Evolutionary conservation across 2,888 invertebrate species (phyloP).

Genomic region (Fissipunctia ypsillon): DNA sequence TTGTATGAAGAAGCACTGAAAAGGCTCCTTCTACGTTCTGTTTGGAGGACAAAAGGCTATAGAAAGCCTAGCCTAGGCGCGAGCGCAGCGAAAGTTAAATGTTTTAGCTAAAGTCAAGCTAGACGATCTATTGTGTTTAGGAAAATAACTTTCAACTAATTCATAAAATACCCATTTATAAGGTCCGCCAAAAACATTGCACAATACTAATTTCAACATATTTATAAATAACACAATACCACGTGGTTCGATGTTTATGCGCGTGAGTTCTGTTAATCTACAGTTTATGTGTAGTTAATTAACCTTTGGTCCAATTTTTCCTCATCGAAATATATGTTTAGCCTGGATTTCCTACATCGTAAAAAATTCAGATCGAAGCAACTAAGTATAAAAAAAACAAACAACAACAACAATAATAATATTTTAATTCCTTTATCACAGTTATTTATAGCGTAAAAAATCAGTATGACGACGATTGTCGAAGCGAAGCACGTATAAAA

Average conservation of each 20-base stretch:
- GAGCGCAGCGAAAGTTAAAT: constrained; percentile 16
- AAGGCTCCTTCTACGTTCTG: constrained; percentile 25
- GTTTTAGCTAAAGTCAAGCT: neutral
- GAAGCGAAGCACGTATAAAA: neutral
- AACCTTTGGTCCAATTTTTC: constrained; percentile 40
- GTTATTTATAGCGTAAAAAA: neutral
- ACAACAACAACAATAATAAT: neutral
- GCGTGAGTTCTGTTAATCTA: constrained; percentile 30
- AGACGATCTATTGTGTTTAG: constrained; percentile 25
- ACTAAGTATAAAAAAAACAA: neutral
- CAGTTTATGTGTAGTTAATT: constrained; percentile 43
- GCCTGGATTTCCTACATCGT: constrained; percentile 2
- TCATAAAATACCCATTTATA: constrained; percentile 4
- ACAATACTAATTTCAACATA: constrained; percentile 34
- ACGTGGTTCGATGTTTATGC: constrained; percentile 33
- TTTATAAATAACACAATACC: constrained; percentile 31
- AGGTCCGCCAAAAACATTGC: constrained; percentile 35
- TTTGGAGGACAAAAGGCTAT: constrained; percentile 35
- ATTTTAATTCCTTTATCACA: neutral
- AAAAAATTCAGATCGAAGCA: neutral
- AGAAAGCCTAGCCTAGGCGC: constrained; percentile 14
- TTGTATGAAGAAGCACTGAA: constrained; percentile 21
- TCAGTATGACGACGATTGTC: neutral
- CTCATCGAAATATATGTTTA: constrained; percentile 24
- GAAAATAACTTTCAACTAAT: constrained; percentile 23